A percentile compares a stretch with the other conserved stretches of the same genome.
These are phyloP conservation scores for Drosophila fulvimacula DNA, from an alignment of 2,888 invertebrate genomes.

Conservation along the genomic window DNA sequence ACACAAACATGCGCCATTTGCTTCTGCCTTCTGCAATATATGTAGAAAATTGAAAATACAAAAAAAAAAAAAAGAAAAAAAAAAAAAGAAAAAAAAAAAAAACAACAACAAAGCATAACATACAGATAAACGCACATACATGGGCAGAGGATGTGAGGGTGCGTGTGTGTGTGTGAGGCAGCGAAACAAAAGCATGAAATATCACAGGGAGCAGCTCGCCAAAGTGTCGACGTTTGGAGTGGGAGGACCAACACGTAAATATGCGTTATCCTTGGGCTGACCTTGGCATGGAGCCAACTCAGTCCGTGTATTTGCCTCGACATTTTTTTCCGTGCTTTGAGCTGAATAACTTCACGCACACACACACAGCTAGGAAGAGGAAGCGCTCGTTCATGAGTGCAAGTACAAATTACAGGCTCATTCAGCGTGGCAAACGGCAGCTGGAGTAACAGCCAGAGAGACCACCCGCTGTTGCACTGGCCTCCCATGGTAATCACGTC, in stretches of 20 bases:
- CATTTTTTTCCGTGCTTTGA: slow-evolving; percentile 46
- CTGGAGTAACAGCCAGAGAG: slow-evolving; percentile 25
- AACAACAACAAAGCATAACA: slow-evolving; percentile 40
- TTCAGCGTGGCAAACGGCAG: slow-evolving; percentile 53
- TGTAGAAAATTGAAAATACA: slow-evolving; percentile 63
- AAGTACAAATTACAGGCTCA: slow-evolving; percentile 76
- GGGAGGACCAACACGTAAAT: slow-evolving; percentile 63
- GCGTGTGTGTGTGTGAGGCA: slow-evolving; percentile 30
- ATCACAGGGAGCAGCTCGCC: slow-evolving; percentile 51
- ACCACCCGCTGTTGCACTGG: slow-evolving; percentile 66
- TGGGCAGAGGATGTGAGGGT: slow-evolving; percentile 19
- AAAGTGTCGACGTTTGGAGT: slow-evolving; percentile 53
- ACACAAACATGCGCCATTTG: slow-evolving; percentile 66
- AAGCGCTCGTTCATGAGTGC: slow-evolving; percentile 63
- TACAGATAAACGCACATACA: slow-evolving; percentile 39
- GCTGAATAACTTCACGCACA: slow-evolving; percentile 72
- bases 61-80: slow-evolving; percentile 45
- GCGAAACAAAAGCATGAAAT: slow-evolving; percentile 73
- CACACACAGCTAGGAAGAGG: slow-evolving; percentile 13
- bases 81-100: slow-evolving; percentile 52
- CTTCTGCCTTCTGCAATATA: slow-evolving; percentile 57
- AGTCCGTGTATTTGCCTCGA: slow-evolving; percentile 32
- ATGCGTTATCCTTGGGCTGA: slow-evolving; percentile 79
- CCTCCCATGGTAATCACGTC: slow-evolving; percentile 63
- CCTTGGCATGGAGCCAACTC: slow-evolving; percentile 63